phyloP scores from a whole-genome alignment of 2,797 vertebrate genomes.

The Sebastes minor region DNA sequence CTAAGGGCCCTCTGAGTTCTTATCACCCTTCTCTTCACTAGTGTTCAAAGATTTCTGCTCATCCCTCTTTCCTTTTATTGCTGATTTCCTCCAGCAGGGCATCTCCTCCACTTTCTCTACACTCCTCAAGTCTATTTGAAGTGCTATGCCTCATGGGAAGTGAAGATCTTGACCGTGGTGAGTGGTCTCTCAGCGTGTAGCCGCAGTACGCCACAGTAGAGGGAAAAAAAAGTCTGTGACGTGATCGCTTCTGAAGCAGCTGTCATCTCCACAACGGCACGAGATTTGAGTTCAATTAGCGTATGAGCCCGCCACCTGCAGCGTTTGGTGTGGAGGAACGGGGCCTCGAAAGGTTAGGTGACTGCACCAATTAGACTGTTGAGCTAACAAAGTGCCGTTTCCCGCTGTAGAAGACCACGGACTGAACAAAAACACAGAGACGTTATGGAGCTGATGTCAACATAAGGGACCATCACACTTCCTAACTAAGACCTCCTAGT shows the following conservation, averaged over 20 bases:
- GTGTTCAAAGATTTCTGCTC: conserved; percentile 31
- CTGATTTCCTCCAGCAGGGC: conserved; percentile 5
- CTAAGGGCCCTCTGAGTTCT: conserved; percentile 8
- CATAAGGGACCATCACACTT: conserved; percentile 1
- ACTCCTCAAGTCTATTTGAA: conserved; percentile 17
- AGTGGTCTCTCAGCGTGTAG: conserved; percentile 33
- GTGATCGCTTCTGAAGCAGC: conserved; percentile 42
- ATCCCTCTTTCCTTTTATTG: conserved; percentile 18
- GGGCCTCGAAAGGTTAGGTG: conserved; percentile 50
- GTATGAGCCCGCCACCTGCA: conserved; percentile 37
- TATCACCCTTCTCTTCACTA: conserved; percentile 33
- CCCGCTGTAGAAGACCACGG: neutral
- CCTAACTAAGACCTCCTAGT: neutral
- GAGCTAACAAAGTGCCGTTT: conserved; percentile 10
- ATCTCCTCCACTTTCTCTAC: conserved; percentile 29
- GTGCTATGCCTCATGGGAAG: conserved; percentile 22
- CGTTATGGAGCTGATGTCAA: neutral
- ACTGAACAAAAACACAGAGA: neutral
- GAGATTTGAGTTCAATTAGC: conserved; percentile 26
- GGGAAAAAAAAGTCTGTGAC: conserved; percentile 9
- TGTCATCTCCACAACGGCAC: neutral
- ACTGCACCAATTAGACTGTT: conserved; percentile 46
- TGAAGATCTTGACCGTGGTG: conserved; percentile 5
- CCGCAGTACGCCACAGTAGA: neutral
- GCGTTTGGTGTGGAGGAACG: conserved; percentile 7